phyloP scores from a whole-genome alignment of 1,140 invertebrate species.

The Tetramorium parvispinum region DNA sequence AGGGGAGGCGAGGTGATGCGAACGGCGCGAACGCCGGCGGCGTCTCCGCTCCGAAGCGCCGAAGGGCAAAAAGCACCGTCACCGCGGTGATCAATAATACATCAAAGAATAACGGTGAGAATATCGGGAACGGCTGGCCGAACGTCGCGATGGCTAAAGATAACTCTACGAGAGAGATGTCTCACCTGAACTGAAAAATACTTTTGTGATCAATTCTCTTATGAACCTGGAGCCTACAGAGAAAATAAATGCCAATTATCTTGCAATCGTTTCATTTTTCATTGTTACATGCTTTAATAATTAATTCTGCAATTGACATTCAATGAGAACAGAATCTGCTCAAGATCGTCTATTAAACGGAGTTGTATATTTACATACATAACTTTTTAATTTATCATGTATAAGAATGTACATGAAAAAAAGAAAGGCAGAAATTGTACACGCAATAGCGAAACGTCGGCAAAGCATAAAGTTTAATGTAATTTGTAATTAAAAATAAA shows the following conservation, averaged over 20 bases:
- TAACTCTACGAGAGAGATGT: conserved; percentile 40
- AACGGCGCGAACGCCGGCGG: conserved; percentile 16
- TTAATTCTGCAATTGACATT: background rate
- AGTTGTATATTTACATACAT: background rate
- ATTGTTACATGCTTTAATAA: background rate
- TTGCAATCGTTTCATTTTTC: background rate
- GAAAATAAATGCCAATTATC: background rate
- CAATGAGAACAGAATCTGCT: background rate
- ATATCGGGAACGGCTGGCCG: conserved; percentile 24
- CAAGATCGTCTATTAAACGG: background rate
- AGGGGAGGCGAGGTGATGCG: background rate
- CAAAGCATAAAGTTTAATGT: background rate
- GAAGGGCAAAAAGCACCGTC: conserved; percentile 55
- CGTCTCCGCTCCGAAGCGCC: conserved; percentile 36
- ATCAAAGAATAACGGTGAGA: conserved; percentile 59
- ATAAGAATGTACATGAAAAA: background rate
- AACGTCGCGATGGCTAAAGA: conserved; percentile 41
- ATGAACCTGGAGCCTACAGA: background rate
- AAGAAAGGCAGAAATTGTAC: background rate
- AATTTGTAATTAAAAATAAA: background rate
- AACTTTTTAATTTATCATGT: background rate
- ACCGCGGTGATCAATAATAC: conserved; percentile 56
- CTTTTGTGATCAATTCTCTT: conserved; percentile 20
- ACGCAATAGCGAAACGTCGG: background rate
- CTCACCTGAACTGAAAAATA: conserved; percentile 15